A percentile compares a stretch with the other conserved stretches of the same genome.
Conservation (phyloP, 1,140 invertebrate genomes). For the Drosophila arawakana region DNA sequence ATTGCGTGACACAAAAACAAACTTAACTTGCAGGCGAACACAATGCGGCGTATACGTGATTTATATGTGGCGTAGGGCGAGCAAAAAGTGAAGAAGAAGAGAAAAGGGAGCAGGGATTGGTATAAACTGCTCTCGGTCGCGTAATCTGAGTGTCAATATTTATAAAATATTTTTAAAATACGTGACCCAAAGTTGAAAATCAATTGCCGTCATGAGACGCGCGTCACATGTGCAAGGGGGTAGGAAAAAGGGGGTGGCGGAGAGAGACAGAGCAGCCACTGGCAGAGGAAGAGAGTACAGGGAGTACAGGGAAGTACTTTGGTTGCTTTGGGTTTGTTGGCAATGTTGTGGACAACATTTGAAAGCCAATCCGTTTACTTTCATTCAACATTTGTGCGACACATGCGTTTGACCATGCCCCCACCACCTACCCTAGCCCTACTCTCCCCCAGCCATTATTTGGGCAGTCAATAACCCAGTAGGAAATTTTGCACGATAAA, state of each 20-base stretch:
- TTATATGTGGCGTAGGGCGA: conserved; percentile 46
- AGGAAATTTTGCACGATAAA: too few relatives aligned
- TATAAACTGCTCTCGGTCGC: conserved; percentile 25
- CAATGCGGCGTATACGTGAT: conserved; percentile 73
- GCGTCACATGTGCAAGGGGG: conserved; percentile 46
- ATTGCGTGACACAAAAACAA: conserved; percentile 54
- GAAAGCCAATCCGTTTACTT: conserved; percentile 79
- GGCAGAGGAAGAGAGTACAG: not conserved
- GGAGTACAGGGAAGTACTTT: not conserved
- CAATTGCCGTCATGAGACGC: conserved; percentile 63
- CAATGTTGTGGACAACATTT: conserved; percentile 47
- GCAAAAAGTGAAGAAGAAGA: too few relatives aligned
- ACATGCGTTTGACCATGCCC: conserved; percentile 61
- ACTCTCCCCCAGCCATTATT: not conserved
- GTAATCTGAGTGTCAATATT: conserved; percentile 73
- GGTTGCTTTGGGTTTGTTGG: not conserved
- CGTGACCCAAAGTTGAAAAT: conserved; percentile 74
- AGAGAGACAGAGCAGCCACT: not conserved
- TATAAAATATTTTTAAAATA: conserved; percentile 81
- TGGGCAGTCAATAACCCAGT: conserved; percentile 73
- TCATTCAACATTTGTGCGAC: conserved; percentile 77
- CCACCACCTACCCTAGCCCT: not conserved
- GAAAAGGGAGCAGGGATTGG: not conserved
- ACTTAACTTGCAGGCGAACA: conserved; percentile 12
- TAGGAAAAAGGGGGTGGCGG: not conserved